These are phyloP conservation scores for Ficedula albicollis DNA, from an alignment of 2,797 vertebrate genomes.

Conservation along the genomic window DNA sequence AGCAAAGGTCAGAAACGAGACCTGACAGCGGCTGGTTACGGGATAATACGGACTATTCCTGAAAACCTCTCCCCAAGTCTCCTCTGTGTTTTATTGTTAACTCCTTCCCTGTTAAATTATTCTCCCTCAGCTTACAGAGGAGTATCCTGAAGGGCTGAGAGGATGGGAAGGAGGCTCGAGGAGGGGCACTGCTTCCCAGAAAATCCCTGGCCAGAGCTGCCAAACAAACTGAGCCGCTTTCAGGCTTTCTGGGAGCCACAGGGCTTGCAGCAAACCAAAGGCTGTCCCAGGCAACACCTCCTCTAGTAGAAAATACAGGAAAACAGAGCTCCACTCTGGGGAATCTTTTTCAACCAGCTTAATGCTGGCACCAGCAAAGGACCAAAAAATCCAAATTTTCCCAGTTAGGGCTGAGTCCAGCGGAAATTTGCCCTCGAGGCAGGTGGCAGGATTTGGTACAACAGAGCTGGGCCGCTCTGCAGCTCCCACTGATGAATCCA, in stretches of 20 bases:
- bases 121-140: not conserved
- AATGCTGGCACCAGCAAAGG: not conserved
- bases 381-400: not conserved
- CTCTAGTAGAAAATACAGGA: not conserved
- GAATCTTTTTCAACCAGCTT: not conserved
- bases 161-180: not conserved
- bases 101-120: not conserved
- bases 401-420: not conserved
- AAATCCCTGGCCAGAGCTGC: not conserved
- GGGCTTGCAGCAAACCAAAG: not conserved
- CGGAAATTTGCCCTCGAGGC: not conserved
- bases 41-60: not conserved
- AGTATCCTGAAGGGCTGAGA: not conserved
- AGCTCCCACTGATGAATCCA: not conserved
- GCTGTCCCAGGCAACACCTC: not conserved
- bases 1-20: not conserved
- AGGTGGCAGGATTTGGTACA: not conserved
- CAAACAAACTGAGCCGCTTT: not conserved
- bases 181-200: not conserved
- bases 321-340: rapidly evolving
- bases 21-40: rapidly evolving
- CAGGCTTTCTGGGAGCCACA: not conserved
- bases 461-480: rapidly evolving
- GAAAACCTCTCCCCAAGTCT: not conserved
- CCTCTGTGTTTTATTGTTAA: not conserved